Percentiles rank a stretch among this genome's conserved stretches.
Evolutionary conservation across 2,888 invertebrate genomes (phyloP).

Genomic region (Cantharis rustica): DNA sequence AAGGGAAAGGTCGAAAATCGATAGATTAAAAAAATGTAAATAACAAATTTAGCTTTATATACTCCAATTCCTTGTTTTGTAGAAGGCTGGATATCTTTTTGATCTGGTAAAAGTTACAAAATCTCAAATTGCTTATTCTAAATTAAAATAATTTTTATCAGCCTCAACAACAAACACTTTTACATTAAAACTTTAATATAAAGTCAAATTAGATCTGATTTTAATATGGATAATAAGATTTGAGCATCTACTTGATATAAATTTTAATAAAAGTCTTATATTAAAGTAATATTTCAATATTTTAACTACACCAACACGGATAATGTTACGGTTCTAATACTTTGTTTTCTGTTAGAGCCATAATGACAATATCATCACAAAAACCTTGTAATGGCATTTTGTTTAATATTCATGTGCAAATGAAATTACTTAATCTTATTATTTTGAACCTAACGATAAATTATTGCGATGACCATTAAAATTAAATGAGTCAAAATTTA

Average conservation of each 20-base stretch:
- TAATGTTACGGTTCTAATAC: background rate
- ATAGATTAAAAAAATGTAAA: background rate
- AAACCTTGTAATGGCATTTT: background rate
- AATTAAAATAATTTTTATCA: conserved; percentile 1
- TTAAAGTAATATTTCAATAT: background rate
- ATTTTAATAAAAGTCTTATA: background rate
- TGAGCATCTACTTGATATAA: background rate
- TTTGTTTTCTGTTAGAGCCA: background rate
- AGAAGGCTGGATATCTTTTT: background rate
- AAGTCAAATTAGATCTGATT: background rate
- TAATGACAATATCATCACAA: background rate
- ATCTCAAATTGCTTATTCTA: background rate
- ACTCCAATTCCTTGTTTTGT: background rate
- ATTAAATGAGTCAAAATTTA: background rate
- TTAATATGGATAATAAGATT: background rate
- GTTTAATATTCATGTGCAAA: background rate
- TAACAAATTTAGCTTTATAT: background rate
- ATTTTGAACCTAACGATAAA: background rate
- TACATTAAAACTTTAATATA: background rate
- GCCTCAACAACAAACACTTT: background rate
- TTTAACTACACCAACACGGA: background rate
- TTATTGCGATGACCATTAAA: background rate
- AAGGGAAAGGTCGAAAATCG: background rate
- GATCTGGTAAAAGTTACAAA: background rate
- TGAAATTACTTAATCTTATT: background rate